Conservation (phyloP, 2,113 vertebrate species). For the Rhipidura dahli region DNA sequence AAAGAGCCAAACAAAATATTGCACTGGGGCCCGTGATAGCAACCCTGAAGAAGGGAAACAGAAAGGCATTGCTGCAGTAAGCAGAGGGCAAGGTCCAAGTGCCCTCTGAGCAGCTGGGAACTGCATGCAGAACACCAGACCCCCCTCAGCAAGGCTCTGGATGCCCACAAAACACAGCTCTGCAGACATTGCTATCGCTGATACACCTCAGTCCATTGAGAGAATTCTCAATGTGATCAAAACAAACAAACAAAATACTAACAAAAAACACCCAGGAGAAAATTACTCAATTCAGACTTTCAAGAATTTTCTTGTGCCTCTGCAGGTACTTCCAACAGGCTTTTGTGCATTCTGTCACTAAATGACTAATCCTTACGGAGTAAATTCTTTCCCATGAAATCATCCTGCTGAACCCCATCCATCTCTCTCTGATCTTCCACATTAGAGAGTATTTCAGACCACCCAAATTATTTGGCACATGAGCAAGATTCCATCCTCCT, state of each 20-base stretch:
- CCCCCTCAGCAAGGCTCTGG: background rate
- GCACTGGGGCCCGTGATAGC: rapidly evolving
- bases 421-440: background rate
- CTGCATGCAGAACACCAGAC: background rate
- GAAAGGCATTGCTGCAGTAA: background rate
- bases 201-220: background rate
- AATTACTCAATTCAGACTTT: background rate
- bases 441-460: background rate
- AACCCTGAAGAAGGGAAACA: background rate
- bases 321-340: background rate
- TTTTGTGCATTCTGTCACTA: background rate
- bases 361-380: background rate
- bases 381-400: background rate
- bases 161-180: background rate
- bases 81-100: background rate
- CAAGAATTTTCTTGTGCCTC: background rate
- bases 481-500: background rate
- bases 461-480: background rate
- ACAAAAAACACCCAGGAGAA: background rate
- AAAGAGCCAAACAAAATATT: background rate
- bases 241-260: background rate
- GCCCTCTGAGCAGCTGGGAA: background rate
- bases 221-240: background rate
- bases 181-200: rapidly evolving
- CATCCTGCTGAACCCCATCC: background rate